Evolutionary conservation across 2,797 vertebrate species (phyloP).

Genomic region (Tangara arthus): DNA sequence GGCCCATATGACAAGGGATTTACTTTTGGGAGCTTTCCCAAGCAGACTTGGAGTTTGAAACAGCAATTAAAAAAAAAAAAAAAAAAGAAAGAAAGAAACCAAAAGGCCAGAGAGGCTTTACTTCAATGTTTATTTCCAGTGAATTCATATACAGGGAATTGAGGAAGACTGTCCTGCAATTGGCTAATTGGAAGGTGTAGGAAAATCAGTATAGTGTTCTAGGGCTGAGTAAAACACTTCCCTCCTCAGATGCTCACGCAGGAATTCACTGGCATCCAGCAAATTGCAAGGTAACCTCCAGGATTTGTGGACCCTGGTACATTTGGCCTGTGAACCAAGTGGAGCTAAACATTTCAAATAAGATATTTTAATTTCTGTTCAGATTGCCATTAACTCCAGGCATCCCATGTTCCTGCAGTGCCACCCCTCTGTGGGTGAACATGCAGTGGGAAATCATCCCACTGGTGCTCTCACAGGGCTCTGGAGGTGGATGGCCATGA

Average conservation of each 20-base stretch:
- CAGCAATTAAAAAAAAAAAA: background rate
- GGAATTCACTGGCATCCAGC: background rate
- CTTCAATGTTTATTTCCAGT: background rate
- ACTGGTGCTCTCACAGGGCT: background rate
- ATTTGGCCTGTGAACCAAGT: background rate
- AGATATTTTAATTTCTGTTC: background rate
- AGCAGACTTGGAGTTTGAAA: background rate
- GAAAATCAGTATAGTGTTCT: background rate
- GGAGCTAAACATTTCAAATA: background rate
- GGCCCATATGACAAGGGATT: background rate
- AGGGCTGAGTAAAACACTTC: background rate
- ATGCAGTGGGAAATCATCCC: background rate
- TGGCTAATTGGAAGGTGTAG: background rate
- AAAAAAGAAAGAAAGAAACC: background rate
- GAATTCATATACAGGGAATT: background rate
- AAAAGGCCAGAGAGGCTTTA: background rate
- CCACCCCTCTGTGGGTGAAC: background rate
- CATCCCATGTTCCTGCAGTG: background rate
- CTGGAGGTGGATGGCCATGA: rapidly evolving
- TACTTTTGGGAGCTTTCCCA: slow-evolving; percentile 27
- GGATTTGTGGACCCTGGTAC: background rate
- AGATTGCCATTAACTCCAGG: background rate
- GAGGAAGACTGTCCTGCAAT: background rate
- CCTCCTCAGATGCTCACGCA: background rate
- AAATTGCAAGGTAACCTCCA: background rate